Evolutionary conservation across 1,140 invertebrate species (phyloP).

Genomic region (Zaprionus kolodkinae): DNA sequence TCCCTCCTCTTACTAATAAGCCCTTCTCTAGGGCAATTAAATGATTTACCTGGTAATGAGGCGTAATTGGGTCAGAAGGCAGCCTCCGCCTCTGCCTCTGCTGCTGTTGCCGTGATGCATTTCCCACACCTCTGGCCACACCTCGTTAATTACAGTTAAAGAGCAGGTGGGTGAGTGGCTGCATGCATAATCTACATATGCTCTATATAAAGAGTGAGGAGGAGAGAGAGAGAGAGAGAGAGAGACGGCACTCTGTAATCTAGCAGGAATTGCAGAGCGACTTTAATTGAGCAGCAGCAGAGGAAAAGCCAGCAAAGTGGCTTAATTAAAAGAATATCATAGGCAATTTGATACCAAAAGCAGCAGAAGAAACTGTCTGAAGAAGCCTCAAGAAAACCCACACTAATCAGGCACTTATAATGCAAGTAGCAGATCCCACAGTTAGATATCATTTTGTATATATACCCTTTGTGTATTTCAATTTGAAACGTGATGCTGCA

Average conservation of each 20-base stretch:
- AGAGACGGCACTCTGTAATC: neutral
- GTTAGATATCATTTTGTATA: neutral
- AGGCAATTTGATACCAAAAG: slow-evolving; percentile 2
- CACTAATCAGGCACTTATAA: slow-evolving; percentile 6
- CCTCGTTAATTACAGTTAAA: slow-evolving; percentile 39
- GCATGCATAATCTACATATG: slow-evolving; percentile 27
- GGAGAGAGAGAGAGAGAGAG: neutral
- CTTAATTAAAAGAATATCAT: slow-evolving; percentile 11
- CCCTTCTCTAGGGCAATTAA: slow-evolving; percentile 57
- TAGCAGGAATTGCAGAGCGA: neutral
- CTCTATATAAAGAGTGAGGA: neutral
- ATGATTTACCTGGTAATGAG: slow-evolving; percentile 67
- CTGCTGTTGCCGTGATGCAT: slow-evolving; percentile 23
- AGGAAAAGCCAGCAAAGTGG: neutral
- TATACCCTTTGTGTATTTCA: neutral
- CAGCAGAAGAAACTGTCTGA: neutral
- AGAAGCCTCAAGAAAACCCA: neutral
- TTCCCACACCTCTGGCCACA: slow-evolving; percentile 32
- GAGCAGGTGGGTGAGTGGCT: slow-evolving; percentile 43
- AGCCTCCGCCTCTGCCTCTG: neutral
- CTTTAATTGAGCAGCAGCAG: slow-evolving; percentile 3
- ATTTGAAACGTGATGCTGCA: slow-evolving; percentile 24
- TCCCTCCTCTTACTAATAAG: neutral
- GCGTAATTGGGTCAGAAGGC: slow-evolving; percentile 67
- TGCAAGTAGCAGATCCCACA: neutral